Evolutionary conservation across 37 sponge, comb jelly and placozoan genomes (phyloP).

Genomic region (Ephydatia muelleri): DNA sequence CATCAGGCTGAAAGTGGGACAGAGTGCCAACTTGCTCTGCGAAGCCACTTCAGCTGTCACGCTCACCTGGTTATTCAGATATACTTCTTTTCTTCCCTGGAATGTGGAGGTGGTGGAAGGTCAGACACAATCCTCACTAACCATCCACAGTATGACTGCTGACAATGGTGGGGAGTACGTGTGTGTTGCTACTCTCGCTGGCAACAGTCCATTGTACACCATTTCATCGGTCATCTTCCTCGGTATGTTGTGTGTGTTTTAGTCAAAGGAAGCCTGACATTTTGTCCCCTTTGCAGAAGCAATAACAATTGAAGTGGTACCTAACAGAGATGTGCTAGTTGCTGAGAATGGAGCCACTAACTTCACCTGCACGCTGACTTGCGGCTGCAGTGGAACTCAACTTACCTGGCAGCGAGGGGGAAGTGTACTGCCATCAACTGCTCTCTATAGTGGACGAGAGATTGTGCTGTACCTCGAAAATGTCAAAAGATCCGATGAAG

Average conservation of each 20-base stretch:
- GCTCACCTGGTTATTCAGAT: background rate
- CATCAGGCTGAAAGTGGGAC: background rate
- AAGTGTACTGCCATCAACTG: background rate
- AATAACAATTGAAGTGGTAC: background rate
- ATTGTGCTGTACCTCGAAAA: background rate
- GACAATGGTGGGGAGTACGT: background rate
- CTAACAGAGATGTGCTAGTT: background rate
- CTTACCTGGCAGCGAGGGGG: background rate
- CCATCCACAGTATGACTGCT: slow-evolving; percentile 1
- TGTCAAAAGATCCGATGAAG: background rate
- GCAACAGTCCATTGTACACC: background rate
- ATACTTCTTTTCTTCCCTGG: background rate
- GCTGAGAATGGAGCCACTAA: background rate
- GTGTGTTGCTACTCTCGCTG: background rate
- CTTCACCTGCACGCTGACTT: background rate
- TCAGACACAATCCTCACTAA: background rate
- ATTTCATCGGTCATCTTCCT: background rate
- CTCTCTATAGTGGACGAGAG: background rate
- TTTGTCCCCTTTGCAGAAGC: background rate
- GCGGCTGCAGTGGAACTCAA: background rate
- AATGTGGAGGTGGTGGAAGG: background rate
- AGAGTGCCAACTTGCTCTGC: background rate
- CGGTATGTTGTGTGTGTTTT: no score
- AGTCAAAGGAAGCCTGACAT: no score
- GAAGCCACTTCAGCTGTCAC: background rate